These are phyloP conservation scores for Piaya cayana DNA, from an alignment of 2,113 vertebrate species.

Conservation along the genomic window DNA sequence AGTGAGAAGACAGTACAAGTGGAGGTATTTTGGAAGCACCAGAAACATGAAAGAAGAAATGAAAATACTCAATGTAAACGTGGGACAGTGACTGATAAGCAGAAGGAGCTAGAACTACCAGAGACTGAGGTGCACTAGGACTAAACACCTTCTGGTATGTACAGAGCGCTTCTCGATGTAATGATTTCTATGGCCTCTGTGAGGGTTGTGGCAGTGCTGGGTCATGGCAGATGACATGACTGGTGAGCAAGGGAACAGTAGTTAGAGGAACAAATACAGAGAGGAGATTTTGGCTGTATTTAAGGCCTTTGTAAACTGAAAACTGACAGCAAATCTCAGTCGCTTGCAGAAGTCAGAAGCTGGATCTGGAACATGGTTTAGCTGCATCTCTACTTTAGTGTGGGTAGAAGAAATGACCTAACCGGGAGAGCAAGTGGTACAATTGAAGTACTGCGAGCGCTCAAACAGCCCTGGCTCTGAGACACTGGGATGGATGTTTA, in stretches of 20 bases:
- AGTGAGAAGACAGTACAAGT: not conserved
- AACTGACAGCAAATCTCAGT: not conserved
- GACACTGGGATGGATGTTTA: not conserved
- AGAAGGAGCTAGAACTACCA: not conserved
- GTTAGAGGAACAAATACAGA: not conserved
- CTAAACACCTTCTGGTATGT: not conserved
- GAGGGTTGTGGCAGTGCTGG: not conserved
- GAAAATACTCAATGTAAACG: fast-evolving
- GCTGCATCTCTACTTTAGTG: not conserved
- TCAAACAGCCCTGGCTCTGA: not conserved
- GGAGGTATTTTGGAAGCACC: not conserved
- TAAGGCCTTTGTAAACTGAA: not conserved
- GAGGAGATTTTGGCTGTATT: not conserved
- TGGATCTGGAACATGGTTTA: not conserved
- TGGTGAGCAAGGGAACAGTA: not conserved
- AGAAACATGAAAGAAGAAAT: not conserved
- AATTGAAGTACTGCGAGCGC: not conserved
- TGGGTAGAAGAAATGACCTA: not conserved
- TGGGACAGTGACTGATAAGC: not conserved
- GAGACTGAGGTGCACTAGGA: not conserved
- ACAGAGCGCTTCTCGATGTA: not conserved
- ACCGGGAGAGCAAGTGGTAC: not conserved
- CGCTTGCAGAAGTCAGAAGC: not conserved
- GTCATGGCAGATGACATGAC: not conserved
- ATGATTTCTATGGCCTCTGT: not conserved